phyloP scores from a whole-genome alignment of 2,888 invertebrate genomes.

The Dicranocentrus wangi region DNA sequence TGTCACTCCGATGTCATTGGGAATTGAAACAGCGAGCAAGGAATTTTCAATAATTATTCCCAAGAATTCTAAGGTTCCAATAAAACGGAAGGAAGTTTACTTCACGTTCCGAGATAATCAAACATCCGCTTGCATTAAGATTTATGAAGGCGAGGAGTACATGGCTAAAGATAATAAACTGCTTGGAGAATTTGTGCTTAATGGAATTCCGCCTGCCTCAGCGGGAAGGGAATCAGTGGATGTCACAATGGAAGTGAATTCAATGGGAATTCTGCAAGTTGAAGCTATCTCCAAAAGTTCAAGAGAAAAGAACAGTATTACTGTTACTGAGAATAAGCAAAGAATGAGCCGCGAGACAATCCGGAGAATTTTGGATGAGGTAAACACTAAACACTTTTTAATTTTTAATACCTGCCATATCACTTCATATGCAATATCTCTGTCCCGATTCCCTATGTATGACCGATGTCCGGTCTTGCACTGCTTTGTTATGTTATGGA shows the following conservation, averaged over 20 bases:
- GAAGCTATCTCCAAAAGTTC: constrained; percentile 26
- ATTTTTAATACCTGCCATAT: too few relatives aligned
- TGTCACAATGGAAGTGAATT: constrained; percentile 55
- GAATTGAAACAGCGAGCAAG: constrained; percentile 35
- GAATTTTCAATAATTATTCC: constrained; percentile 56
- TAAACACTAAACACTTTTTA: background rate
- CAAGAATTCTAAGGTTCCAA: constrained; percentile 52
- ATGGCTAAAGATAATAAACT: constrained; percentile 41
- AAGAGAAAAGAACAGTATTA: constrained; percentile 27
- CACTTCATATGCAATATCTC: too few relatives aligned
- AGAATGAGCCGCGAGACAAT: constrained; percentile 6
- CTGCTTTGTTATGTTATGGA: too few relatives aligned
- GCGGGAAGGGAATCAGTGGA: constrained; percentile 29
- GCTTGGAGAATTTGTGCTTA: constrained; percentile 53
- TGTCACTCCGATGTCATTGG: constrained; percentile 57
- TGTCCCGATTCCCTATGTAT: too few relatives aligned
- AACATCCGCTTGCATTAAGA: background rate
- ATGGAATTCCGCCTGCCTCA: constrained; percentile 51
- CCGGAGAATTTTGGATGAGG: background rate
- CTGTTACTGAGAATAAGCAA: constrained; percentile 31
- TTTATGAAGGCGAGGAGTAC: constrained; percentile 59
- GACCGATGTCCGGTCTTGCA: too few relatives aligned
- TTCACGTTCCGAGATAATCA: constrained; percentile 41
- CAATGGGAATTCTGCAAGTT: constrained; percentile 50
- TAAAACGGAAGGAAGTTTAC: constrained; percentile 11